Evolutionary conservation across 1,140 invertebrate genomes (phyloP).

Genomic region (Sarcophaga peregrina): DNA sequence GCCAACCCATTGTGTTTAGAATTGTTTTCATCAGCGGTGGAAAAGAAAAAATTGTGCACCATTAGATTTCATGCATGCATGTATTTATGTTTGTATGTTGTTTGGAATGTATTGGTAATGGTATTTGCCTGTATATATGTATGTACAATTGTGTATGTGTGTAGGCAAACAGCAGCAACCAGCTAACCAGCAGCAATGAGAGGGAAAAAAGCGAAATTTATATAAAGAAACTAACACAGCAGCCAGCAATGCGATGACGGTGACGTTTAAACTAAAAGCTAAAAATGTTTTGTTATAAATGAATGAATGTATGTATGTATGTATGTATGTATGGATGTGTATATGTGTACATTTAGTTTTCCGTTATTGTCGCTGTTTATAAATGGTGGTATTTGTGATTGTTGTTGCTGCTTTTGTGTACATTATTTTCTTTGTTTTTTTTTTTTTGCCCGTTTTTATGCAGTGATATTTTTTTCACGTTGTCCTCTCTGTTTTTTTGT

Average conservation of each 20-base stretch:
- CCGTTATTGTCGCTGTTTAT: constrained; percentile 31
- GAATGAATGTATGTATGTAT: constrained; percentile 29
- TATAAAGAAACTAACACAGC: too few relatives aligned
- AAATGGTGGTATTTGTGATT: constrained; percentile 12
- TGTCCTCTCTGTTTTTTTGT: too few relatives aligned
- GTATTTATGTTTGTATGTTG: too few relatives aligned
- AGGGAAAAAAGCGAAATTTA: too few relatives aligned
- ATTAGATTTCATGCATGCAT: not conserved
- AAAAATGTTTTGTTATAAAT: constrained; percentile 21
- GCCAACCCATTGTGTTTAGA: not conserved
- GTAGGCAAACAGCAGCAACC: not conserved
- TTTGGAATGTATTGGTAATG: too few relatives aligned
- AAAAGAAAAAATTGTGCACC: not conserved
- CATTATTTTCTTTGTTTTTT: not conserved
- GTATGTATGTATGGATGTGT: constrained; percentile 23
- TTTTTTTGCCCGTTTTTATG: too few relatives aligned
- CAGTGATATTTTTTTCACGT: too few relatives aligned
- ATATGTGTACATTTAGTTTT: not conserved
- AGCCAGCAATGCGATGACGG: not conserved
- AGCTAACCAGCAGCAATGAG: constrained; percentile 20
- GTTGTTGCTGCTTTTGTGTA: constrained; percentile 32
- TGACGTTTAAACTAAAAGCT: constrained; percentile 29
- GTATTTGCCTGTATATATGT: not conserved
- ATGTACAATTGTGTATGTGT: not conserved
- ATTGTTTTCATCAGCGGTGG: not conserved